These are phyloP conservation scores for Acanthacorydalis orientalis DNA, from an alignment of 2,888 invertebrate genomes.

Conservation along the genomic window DNA sequence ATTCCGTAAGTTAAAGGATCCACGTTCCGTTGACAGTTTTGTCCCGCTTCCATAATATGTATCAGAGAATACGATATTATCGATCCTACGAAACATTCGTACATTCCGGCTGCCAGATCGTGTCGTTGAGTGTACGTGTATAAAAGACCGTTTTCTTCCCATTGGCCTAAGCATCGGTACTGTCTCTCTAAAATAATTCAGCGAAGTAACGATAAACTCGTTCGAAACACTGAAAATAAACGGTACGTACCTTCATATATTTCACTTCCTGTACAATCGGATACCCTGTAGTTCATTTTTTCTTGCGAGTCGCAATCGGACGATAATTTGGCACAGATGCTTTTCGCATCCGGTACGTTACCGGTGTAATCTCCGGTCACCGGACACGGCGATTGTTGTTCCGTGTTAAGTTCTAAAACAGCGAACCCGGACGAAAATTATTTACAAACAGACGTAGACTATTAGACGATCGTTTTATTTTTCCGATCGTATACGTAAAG, in stretches of 20 bases:
- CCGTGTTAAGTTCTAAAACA: conserved; percentile 23
- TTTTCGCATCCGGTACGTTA: conserved; percentile 38
- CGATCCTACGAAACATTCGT: conserved; percentile 48
- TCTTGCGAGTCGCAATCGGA: conserved; percentile 46
- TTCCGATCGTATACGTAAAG: too few relatives aligned
- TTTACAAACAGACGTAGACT: too few relatives aligned
- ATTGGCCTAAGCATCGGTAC: conserved; percentile 47
- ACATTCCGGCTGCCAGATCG: conserved; percentile 35
- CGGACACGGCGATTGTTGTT: conserved; percentile 37
- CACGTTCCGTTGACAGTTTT: conserved; percentile 40
- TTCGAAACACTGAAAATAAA: not conserved
- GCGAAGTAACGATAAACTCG: not conserved
- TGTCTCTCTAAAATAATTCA: conserved; percentile 32
- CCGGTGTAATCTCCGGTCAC: conserved; percentile 48
- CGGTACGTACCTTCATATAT: conserved; percentile 35
- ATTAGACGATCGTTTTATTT: too few relatives aligned
- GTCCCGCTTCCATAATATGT: conserved; percentile 48
- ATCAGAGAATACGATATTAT: conserved; percentile 39
- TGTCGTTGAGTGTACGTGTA: conserved; percentile 47
- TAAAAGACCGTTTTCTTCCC: conserved; percentile 41
- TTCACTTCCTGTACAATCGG: conserved; percentile 38
- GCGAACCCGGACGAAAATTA: too few relatives aligned
- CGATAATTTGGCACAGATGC: conserved; percentile 44
- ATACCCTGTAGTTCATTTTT: conserved; percentile 48
- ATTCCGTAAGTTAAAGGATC: conserved; percentile 41